phyloP scores from a whole-genome alignment of 2,888 invertebrate species.

The Diaprepes abbreviatus region DNA sequence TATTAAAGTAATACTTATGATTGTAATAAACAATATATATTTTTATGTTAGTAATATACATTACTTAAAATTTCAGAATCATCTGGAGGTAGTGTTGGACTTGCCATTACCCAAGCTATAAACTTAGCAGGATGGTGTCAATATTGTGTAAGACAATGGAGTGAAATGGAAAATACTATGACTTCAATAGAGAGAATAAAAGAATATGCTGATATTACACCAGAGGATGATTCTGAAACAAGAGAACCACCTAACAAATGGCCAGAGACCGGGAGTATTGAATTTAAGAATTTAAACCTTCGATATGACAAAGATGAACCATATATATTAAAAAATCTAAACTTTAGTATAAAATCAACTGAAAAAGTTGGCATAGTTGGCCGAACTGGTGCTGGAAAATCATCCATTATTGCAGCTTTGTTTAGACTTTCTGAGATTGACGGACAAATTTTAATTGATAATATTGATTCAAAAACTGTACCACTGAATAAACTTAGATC shows the following conservation, averaged over 20 bases:
- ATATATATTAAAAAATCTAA: slow-evolving; percentile 78
- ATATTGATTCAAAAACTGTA: slow-evolving; percentile 76
- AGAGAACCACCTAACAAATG: slow-evolving; percentile 78
- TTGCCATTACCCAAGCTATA: slow-evolving; percentile 64
- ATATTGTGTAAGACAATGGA: slow-evolving; percentile 88
- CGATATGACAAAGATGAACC: slow-evolving; percentile 80
- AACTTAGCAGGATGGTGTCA: slow-evolving; percentile 73
- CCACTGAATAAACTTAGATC: slow-evolving; percentile 81
- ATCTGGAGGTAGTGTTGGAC: slow-evolving; percentile 63
- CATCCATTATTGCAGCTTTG: slow-evolving; percentile 77
- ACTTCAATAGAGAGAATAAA: too few species aligned
- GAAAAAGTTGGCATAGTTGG: slow-evolving; percentile 76
- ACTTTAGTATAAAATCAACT: too few species aligned
- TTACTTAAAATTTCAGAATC: slow-evolving; percentile 37
- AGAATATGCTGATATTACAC: slow-evolving; percentile 67
- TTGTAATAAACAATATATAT: too few species aligned
- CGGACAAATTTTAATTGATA: slow-evolving; percentile 86
- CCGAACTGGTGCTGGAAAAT: slow-evolving; percentile 86
- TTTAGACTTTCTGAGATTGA: slow-evolving; percentile 80
- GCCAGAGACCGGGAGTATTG: slow-evolving; percentile 79
- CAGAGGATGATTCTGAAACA: slow-evolving; percentile 74
- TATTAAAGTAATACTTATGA: too few species aligned
- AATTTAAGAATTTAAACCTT: slow-evolving; percentile 78
- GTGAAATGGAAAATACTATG: slow-evolving; percentile 79
- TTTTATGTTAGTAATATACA: too few species aligned